Conservation (phyloP, 2,113 vertebrate species). For the Illadopsis cleaveri region DNA sequence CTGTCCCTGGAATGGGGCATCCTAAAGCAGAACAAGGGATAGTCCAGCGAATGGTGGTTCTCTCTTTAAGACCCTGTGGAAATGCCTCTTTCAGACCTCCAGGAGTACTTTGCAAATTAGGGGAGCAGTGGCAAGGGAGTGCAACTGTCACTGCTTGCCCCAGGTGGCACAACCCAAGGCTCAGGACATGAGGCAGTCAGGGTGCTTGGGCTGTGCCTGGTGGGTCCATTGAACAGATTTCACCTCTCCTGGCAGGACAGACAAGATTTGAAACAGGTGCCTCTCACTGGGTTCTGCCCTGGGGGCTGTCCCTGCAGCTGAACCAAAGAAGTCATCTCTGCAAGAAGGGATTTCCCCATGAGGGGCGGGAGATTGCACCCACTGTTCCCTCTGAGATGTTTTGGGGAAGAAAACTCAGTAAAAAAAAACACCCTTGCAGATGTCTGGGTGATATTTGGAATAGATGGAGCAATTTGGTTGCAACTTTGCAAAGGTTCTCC, state of each 20-base stretch:
- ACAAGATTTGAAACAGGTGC: neutral
- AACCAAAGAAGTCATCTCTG: neutral
- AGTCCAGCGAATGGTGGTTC: neutral
- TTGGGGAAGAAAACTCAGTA: neutral
- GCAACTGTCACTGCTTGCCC: neutral
- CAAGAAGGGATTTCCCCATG: neutral
- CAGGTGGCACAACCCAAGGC: neutral
- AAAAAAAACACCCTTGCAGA: neutral
- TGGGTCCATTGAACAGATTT: neutral
- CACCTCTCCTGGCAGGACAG: neutral
- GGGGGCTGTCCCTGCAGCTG: neutral
- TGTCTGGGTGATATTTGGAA: neutral
- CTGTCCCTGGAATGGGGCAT: neutral
- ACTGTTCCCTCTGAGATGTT: neutral
- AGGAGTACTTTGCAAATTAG: neutral
- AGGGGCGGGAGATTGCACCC: neutral
- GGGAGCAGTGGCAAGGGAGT: neutral
- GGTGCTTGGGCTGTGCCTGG: neutral
- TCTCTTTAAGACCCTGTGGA: neutral
- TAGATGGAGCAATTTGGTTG: neutral
- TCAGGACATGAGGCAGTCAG: neutral
- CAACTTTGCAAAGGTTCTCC: neutral
- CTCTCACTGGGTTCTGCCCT: neutral
- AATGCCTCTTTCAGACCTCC: neutral
- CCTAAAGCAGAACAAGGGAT: neutral